phyloP scores from a whole-genome alignment of 2,888 invertebrate species.

The Pollenia angustigena region DNA sequence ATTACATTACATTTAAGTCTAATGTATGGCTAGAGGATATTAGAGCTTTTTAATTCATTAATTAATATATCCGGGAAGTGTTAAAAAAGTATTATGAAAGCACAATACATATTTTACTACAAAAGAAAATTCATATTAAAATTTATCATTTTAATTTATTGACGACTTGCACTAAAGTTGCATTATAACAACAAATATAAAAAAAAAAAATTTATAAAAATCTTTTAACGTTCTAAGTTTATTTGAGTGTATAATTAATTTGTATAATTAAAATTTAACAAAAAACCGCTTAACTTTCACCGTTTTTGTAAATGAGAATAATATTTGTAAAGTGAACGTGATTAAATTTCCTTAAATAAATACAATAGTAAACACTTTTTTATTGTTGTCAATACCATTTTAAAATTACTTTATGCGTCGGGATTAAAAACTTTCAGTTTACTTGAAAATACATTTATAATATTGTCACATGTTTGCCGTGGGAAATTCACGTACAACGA shows the following conservation, averaged over 20 bases:
- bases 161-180: too few relatives aligned
- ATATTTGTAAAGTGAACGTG: conserved; percentile 39
- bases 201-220: neutral
- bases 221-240: neutral
- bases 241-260: neutral
- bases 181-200: neutral
- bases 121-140: too few relatives aligned
- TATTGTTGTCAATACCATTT: conserved; percentile 14
- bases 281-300: conserved; percentile 47
- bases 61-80: too few relatives aligned
- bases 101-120: too few relatives aligned
- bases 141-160: too few relatives aligned
- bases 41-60: too few relatives aligned
- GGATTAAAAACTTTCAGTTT: neutral
- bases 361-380: conserved; percentile 5
- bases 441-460: conserved; percentile 2
- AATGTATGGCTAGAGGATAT: too few relatives aligned
- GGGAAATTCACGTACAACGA: conserved; percentile 50
- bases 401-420: neutral
- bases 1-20: too few relatives aligned
- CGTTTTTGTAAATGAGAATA: conserved; percentile 17
- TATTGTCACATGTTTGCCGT: conserved; percentile 29
- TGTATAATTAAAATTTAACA: conserved; percentile 18
- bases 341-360: conserved; percentile 49
- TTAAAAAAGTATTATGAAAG: too few relatives aligned